A percentile compares a stretch with the other conserved stretches of the same genome.
These are phyloP conservation scores for Pituophis catenifer DNA, from an alignment of 2,113 vertebrate genomes.

Conservation along the genomic window DNA sequence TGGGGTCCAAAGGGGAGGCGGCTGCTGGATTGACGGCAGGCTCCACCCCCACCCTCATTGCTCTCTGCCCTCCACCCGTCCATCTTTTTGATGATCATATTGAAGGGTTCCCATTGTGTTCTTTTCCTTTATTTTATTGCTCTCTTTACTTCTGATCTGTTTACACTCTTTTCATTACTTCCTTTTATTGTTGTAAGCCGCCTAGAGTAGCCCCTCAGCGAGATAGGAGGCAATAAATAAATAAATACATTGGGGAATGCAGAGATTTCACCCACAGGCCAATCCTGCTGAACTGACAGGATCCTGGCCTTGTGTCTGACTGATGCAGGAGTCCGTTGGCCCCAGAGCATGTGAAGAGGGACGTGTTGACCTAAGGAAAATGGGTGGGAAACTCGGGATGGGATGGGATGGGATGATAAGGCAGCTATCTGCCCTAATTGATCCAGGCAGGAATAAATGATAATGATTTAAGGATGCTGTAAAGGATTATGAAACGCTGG, in stretches of 20 bases:
- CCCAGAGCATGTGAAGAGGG: not conserved
- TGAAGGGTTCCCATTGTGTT: not conserved
- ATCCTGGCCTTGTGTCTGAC: not conserved
- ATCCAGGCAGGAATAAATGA: not conserved
- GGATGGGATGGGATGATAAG: not conserved
- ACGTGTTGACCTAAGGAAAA: not conserved
- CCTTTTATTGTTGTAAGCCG: too few relatives aligned
- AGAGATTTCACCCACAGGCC: too few relatives aligned
- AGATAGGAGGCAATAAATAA: too few relatives aligned
- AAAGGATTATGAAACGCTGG: not conserved
- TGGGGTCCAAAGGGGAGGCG: not conserved
- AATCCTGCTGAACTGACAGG: not conserved
- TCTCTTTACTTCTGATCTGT: not conserved
- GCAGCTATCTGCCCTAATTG: not conserved
- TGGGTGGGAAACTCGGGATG: not conserved
- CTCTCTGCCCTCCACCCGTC: not conserved
- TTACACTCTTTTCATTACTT: not conserved
- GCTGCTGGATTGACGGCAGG: not conserved
- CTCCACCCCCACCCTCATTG: too few relatives aligned
- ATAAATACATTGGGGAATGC: too few relatives aligned
- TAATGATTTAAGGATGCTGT: not conserved
- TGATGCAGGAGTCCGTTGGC: not conserved
- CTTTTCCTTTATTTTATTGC: not conserved
- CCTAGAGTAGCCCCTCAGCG: too few relatives aligned
- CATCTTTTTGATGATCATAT: not conserved